Evolutionary conservation across 2,113 vertebrate species (phyloP).

Genomic region (Brachyhypopomus gauderio): DNA sequence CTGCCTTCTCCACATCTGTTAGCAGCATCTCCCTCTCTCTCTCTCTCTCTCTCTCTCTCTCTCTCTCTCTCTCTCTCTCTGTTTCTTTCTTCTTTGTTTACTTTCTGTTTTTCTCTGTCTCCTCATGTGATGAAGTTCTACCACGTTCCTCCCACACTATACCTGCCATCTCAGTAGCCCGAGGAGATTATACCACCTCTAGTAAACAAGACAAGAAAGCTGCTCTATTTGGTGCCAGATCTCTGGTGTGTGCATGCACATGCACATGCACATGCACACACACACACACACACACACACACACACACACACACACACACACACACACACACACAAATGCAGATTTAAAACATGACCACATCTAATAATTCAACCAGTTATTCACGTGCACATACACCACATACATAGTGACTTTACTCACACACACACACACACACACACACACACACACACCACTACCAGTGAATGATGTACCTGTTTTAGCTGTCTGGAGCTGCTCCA

Average conservation of each 20-base stretch:
- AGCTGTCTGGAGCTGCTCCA: slow-evolving; percentile 14
- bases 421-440: not conserved
- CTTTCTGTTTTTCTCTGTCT: not conserved
- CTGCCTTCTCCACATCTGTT: not conserved
- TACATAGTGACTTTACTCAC: slow-evolving; percentile 3
- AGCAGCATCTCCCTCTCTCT: no score
- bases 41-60: not conserved
- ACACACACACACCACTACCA: not conserved
- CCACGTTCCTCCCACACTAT: not conserved
- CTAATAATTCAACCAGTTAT: not conserved
- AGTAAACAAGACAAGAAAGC: not conserved
- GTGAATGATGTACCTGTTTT: not conserved
- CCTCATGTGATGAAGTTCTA: slow-evolving; percentile 4
- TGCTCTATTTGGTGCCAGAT: not conserved
- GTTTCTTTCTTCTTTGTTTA: not conserved
- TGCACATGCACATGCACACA: not conserved
- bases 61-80: not conserved
- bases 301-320: not conserved
- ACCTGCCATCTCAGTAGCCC: slow-evolving; percentile 12
- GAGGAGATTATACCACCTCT: not conserved
- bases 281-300: not conserved
- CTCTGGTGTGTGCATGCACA: not conserved
- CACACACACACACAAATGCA: not conserved
- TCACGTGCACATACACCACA: not conserved
- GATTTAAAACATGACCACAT: slow-evolving; percentile 3